Evolutionary conservation across 1,140 invertebrate species (phyloP).

Genomic region (Drosophila eugracilis): DNA sequence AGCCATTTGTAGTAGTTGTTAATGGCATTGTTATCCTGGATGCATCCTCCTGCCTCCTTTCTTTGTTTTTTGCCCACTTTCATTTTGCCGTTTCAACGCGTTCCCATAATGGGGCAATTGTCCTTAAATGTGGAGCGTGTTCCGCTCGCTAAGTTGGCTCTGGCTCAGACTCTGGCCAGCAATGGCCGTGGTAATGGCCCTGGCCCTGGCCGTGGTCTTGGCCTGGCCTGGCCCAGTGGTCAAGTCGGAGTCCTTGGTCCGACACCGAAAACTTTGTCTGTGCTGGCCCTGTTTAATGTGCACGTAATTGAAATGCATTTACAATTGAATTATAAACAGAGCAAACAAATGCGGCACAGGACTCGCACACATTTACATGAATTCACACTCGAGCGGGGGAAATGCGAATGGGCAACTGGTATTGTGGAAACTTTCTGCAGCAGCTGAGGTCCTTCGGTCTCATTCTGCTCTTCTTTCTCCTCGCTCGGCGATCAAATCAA

Average conservation of each 20-base stretch:
- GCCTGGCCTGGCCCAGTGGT: conserved; percentile 23
- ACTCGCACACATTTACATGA: conserved; percentile 50
- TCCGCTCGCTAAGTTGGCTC: conserved; percentile 60
- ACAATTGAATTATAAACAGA: conserved; percentile 84
- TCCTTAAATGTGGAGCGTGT: conserved; percentile 71
- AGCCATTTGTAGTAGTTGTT: conserved; percentile 58
- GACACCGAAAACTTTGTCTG: conserved; percentile 72
- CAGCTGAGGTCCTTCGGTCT: conserved; percentile 61
- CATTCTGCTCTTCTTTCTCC: conserved; percentile 36
- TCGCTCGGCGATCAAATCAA: conserved; percentile 76
- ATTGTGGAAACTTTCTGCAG: conserved; percentile 74
- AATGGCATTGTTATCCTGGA: conserved; percentile 66
- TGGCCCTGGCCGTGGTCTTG: conserved; percentile 19
- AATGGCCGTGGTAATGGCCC: conserved; percentile 61
- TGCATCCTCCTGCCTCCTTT: conserved; percentile 16
- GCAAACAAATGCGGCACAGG: conserved; percentile 67
- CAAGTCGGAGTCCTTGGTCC: conserved; percentile 38
- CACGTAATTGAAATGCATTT: conserved; percentile 84
- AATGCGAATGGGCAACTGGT: conserved; percentile 25
- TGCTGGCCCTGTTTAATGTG: conserved; percentile 77
- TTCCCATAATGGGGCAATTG: conserved; percentile 81
- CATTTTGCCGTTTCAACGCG: conserved; percentile 80
- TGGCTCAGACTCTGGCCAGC: conserved; percentile 48
- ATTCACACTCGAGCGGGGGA: conserved; percentile 52
- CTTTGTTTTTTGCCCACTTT: conserved; percentile 68